A percentile compares a stretch with the other conserved stretches of the same genome.
These are phyloP conservation scores for Tragelaphus eurycerus DNA, from an alignment of 2,797 vertebrate species.

Conservation along the genomic window DNA sequence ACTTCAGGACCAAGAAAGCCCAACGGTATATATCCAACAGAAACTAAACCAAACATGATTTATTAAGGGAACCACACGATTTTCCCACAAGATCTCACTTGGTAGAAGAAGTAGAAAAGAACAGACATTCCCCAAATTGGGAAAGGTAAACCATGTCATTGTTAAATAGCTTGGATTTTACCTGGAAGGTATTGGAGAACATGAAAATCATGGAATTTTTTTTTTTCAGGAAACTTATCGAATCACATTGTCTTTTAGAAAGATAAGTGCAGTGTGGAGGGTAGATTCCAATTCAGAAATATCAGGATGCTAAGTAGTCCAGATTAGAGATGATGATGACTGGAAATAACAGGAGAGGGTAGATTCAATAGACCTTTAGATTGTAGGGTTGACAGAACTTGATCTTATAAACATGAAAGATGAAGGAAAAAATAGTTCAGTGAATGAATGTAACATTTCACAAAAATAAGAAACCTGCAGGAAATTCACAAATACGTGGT, in stretches of 20 bases:
- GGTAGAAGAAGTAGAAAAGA: not conserved
- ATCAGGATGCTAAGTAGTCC: not conserved
- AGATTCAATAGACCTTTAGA: not conserved
- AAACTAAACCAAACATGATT: not conserved
- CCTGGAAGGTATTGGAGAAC: not conserved
- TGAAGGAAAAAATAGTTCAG: not conserved
- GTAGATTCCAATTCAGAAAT: not conserved
- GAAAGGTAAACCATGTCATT: not conserved
- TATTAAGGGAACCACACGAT: not conserved
- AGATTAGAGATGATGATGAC: not conserved
- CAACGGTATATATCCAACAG: not conserved
- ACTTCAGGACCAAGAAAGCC: constrained; percentile 2
- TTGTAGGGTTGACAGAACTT: not conserved
- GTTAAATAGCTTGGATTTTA: constrained; percentile 28
- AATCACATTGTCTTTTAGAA: not conserved
- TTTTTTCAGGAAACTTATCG: not conserved
- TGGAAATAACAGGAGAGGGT: not conserved
- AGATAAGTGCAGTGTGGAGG: not conserved
- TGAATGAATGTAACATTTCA: constrained; percentile 27
- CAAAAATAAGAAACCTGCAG: constrained; percentile 2
- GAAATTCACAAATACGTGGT: constrained; percentile 8
- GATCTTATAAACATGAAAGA: not conserved
- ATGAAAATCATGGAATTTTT: not conserved
- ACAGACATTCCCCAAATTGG: not conserved
- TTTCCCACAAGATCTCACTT: not conserved